These are phyloP conservation scores for Bombycilla garrulus DNA, from an alignment of 2,113 vertebrate species.

Conservation along the genomic window DNA sequence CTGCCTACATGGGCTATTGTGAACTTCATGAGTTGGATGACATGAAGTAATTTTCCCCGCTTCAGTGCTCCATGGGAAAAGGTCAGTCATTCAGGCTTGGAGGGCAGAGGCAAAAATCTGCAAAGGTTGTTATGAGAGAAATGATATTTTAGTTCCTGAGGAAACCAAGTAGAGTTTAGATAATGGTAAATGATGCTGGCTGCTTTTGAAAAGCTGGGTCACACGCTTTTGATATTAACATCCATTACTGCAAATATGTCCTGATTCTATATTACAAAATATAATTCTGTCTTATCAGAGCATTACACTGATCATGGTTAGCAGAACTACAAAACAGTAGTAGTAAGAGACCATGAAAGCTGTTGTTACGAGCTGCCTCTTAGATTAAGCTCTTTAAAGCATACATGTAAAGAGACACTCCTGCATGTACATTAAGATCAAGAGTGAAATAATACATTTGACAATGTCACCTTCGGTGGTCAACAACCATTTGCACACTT, in stretches of 20 bases:
- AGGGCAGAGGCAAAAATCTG: neutral
- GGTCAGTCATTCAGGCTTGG: neutral
- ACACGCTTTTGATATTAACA: neutral
- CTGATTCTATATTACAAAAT: neutral
- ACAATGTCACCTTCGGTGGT: slow-evolving; percentile 9
- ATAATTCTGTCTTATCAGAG: neutral
- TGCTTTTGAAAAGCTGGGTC: neutral
- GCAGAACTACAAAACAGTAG: neutral
- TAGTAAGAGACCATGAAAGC: neutral
- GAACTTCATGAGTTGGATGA: neutral
- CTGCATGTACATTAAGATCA: neutral
- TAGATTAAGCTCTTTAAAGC: neutral
- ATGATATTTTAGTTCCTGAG: neutral
- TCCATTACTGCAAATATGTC: neutral
- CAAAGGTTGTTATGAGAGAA: neutral
- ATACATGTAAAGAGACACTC: neutral
- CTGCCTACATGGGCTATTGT: neutral
- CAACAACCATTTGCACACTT: neutral
- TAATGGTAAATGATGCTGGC: neutral
- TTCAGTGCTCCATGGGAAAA: neutral
- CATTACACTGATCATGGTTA: neutral
- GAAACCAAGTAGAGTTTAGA: neutral
- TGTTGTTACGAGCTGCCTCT: neutral
- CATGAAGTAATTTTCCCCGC: neutral
- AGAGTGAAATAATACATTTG: slow-evolving; percentile 34